Base-by-base conservation (phyloP, 2,797 vertebrate genomes). In the Ceryle rudis region DNA sequence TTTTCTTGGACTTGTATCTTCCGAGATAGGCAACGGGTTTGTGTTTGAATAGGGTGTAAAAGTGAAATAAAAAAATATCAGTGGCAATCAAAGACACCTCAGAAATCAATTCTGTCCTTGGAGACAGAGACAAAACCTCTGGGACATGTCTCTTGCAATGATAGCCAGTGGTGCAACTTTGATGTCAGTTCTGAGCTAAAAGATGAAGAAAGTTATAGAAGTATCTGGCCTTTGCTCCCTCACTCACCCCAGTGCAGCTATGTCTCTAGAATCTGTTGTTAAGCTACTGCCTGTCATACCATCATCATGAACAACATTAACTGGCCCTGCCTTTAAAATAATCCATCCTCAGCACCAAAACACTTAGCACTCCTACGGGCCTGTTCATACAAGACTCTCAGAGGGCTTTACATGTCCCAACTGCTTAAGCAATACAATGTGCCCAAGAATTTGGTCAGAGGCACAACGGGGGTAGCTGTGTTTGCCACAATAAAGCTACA, bases 241-340 rank as follows among this genome's bases (percentile, higher is more conserved):
- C 69, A 15, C 25, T 75, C 54, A 72, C 14, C 10, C 20, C 9
- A 3, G 22, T 52, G 66, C 65, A 88, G 57, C 65, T 51, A n/a
- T 28, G 33, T 41, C 62, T 93, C 20, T 22, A 57, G 70, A 71
- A 84, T 84, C 55, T 84, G n/a, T 58, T 64, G 28, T 86, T 84
- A 64, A 75, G 44, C 74, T 84, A 25, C 74, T 92, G 90, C 47
- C 77, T 95, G 90, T 94, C 94, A 94, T 44, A 81, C 42, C 47
- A 41, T 47, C 80, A 72, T 54, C 89, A 93, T 42, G 64, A 84
- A 55, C 75, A 22, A 11, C 71, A 57, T 74, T 95, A 86, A 82
- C 67, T 89, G 74, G 82, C 82, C 71, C 80, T 89, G 83, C 91
- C 85, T 91, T 94, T 87, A 89, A 93, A 94, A 94, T 95, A 95